Evolutionary conservation across 53 echinoderm and acorn worm genomes (phyloP).

Genomic region (Holothuria leucospilota): DNA sequence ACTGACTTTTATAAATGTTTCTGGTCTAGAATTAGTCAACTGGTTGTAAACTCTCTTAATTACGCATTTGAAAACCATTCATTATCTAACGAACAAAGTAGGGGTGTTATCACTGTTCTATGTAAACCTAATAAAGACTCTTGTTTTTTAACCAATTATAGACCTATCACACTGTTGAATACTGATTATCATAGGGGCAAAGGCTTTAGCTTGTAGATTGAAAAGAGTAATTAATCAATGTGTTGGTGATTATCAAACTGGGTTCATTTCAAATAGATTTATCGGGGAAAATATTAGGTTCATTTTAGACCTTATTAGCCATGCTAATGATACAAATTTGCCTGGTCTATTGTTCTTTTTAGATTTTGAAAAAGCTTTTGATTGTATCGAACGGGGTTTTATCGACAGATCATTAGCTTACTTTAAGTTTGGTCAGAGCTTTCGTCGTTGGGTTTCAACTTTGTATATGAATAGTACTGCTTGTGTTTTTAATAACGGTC

Average conservation of each 20-base stretch:
- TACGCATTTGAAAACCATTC: slow-evolving; percentile 53
- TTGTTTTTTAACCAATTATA: slow-evolving; percentile 30
- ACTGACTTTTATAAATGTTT: slow-evolving; percentile 63
- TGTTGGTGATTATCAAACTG: slow-evolving; percentile 66
- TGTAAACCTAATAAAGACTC: too few species aligned
- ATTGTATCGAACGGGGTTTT: neutral
- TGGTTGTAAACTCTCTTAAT: slow-evolving; percentile 48
- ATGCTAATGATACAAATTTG: too few species aligned
- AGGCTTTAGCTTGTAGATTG: slow-evolving; percentile 47
- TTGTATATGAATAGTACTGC: slow-evolving; percentile 36
- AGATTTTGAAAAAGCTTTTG: too few species aligned
- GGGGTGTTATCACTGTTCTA: slow-evolving; percentile 60
- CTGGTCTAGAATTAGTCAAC: slow-evolving; percentile 55
- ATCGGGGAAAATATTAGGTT: slow-evolving; percentile 69
- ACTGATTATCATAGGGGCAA: slow-evolving; percentile 58
- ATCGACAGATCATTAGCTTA: slow-evolving; percentile 28
- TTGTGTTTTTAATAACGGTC: slow-evolving; percentile 52
- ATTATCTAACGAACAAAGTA: slow-evolving; percentile 56
- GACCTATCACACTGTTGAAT: too few species aligned
- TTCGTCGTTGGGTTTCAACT: too few species aligned
- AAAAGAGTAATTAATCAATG: slow-evolving; percentile 51
- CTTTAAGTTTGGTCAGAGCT: slow-evolving; percentile 37
- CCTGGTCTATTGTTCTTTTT: too few species aligned
- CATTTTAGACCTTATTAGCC: slow-evolving; percentile 39
- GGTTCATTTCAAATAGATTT: slow-evolving; percentile 46